Evolutionary conservation across 2,797 vertebrate genomes (phyloP).

Genomic region (Aulostomus chinensis): DNA sequence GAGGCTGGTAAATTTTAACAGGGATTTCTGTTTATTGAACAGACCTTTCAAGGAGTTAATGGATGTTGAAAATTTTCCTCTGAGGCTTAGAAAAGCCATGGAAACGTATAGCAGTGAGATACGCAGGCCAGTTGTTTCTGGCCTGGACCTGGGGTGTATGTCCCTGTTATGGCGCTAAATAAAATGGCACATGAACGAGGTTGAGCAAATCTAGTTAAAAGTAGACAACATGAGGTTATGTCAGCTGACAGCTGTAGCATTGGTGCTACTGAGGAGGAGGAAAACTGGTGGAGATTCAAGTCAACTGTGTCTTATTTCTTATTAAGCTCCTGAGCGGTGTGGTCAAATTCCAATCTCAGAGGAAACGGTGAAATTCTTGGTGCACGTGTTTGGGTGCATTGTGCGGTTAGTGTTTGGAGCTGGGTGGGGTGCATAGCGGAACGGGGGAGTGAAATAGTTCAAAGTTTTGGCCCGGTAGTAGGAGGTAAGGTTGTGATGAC

Average conservation of each 20-base stretch:
- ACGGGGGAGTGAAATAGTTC: conserved; percentile 44
- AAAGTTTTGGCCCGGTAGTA: conserved; percentile 26
- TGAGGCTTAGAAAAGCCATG: too few species aligned
- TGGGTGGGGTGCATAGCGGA: conserved; percentile 55
- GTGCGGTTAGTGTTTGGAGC: conserved; percentile 38
- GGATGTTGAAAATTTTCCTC: too few species aligned
- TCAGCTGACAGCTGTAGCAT: conserved; percentile 57
- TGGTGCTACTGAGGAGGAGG: not conserved
- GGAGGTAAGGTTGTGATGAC: conserved; percentile 41
- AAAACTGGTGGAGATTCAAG: conserved; percentile 6
- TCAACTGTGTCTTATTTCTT: conserved; percentile 19
- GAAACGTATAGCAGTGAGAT: conserved; percentile 28
- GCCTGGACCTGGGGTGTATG: conserved; percentile 6
- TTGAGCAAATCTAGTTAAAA: conserved; percentile 62
- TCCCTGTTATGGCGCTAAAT: conserved; percentile 36
- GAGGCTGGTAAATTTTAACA: too few species aligned
- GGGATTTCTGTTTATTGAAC: too few species aligned
- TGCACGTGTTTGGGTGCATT: conserved; percentile 55
- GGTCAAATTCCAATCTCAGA: conserved; percentile 60
- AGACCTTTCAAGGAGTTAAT: too few species aligned
- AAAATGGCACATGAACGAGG: conserved; percentile 53
- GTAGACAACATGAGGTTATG: conserved; percentile 36
- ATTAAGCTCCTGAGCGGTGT: conserved; percentile 15
- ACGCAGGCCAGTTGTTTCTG: conserved; percentile 1
- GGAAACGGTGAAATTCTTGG: conserved; percentile 62